Conservation (phyloP, 2,888 invertebrate genomes). For the Ferrisia virgata region DNA sequence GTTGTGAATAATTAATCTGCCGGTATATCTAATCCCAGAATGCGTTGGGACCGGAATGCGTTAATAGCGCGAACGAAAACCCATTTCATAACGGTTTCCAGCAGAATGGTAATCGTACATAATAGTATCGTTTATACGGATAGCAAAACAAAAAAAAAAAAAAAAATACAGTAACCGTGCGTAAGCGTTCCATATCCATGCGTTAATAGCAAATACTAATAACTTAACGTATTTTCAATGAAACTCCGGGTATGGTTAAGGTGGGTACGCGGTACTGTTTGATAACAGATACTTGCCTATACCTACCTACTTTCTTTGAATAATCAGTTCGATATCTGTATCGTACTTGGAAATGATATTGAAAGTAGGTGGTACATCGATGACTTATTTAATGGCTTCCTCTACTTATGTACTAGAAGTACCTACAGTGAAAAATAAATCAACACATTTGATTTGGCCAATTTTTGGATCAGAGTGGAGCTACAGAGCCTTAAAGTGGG, state of each 20-base stretch:
- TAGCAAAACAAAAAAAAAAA: neutral
- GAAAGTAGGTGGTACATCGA: no score
- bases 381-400: no score
- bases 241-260: neutral
- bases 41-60: constrained; percentile 18
- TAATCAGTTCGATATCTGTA: neutral
- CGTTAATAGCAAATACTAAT: neutral
- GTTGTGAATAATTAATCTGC: constrained; percentile 20
- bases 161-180: neutral
- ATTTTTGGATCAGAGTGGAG: no score
- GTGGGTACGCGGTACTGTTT: neutral
- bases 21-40: constrained; percentile 24
- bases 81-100: neutral
- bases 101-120: neutral
- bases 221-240: neutral
- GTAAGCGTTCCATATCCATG: neutral
- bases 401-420: no score
- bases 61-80: constrained; percentile 16
- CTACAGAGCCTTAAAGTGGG: no score
- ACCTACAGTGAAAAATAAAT: no score
- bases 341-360: no score
- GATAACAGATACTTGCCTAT: neutral
- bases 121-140: neutral
- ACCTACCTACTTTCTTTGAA: neutral
- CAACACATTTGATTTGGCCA: no score